phyloP scores from a whole-genome alignment of 2,113 vertebrate species.

The Sander lucioperca region DNA sequence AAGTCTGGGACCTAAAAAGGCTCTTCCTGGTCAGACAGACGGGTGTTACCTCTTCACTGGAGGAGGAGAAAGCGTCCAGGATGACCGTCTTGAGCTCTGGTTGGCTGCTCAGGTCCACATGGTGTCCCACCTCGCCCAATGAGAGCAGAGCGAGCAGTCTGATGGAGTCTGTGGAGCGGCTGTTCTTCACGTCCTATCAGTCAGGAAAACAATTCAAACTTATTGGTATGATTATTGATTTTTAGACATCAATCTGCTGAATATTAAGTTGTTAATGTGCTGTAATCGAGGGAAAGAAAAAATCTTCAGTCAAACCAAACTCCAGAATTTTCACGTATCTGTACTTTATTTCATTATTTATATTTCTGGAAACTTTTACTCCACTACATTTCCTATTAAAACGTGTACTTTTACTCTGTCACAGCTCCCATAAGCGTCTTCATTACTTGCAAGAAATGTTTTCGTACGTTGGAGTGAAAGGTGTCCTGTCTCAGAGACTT shows the following conservation, averaged over 20 bases:
- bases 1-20: background rate
- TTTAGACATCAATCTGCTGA: too few species aligned
- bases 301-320: background rate
- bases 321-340: too few species aligned
- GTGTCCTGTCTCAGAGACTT: too few species aligned
- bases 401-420: too few species aligned
- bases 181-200: constrained; percentile 94
- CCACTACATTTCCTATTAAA: too few species aligned
- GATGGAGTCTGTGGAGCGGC: constrained; percentile 97
- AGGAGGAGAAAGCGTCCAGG: constrained; percentile 96
- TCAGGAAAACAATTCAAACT: background rate
- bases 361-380: too few species aligned
- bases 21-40: background rate
- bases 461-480: too few species aligned
- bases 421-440: too few species aligned
- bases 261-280: background rate
- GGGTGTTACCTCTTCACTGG: constrained; percentile 91
- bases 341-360: too few species aligned
- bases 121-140: constrained; percentile 97
- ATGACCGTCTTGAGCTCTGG: constrained; percentile 98
- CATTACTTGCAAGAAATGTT: too few species aligned
- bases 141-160: constrained; percentile 95
- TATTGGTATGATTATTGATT: too few species aligned
- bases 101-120: constrained; percentile 97
- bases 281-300: too few species aligned